These are phyloP conservation scores for Eidolon dupreanum DNA, from an alignment of 2,797 vertebrate species.

Conservation along the genomic window DNA sequence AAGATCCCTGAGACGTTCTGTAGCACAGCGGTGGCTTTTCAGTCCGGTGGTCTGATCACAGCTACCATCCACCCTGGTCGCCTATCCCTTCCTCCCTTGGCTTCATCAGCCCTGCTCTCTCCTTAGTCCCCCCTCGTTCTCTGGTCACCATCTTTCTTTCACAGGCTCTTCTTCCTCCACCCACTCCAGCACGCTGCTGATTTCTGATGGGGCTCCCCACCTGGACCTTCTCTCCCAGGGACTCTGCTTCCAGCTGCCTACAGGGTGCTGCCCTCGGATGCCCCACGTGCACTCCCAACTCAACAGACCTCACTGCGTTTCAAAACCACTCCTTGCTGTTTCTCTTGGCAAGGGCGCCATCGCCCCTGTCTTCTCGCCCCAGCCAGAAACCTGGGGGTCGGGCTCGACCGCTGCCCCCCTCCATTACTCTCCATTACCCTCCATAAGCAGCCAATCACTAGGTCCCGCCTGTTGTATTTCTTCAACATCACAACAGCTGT, in stretches of 20 bases:
- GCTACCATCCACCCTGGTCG: fast-evolving
- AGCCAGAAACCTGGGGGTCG: neutral
- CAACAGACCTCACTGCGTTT: neutral
- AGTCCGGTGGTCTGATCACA: too few species aligned
- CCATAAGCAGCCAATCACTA: neutral
- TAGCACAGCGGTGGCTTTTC: neutral
- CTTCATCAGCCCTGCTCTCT: neutral
- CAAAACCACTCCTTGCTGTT: neutral
- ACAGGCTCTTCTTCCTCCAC: too few species aligned
- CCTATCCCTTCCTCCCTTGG: neutral
- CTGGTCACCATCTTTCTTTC: neutral
- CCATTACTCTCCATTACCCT: neutral
- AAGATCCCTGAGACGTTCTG: neutral
- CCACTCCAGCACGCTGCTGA: neutral
- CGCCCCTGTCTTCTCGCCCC: neutral
- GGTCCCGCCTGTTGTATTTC: neutral
- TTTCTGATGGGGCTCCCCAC: neutral
- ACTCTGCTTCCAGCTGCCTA: neutral
- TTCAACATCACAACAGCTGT: neutral
- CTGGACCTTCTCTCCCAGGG: neutral
- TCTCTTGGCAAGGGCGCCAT: neutral
- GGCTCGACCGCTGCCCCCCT: neutral
- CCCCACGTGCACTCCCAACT: neutral
- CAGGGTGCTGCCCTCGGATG: fast-evolving
- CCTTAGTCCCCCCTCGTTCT: neutral